These are phyloP conservation scores for Galbula dea DNA, from an alignment of 2,113 vertebrate species.

Conservation along the genomic window DNA sequence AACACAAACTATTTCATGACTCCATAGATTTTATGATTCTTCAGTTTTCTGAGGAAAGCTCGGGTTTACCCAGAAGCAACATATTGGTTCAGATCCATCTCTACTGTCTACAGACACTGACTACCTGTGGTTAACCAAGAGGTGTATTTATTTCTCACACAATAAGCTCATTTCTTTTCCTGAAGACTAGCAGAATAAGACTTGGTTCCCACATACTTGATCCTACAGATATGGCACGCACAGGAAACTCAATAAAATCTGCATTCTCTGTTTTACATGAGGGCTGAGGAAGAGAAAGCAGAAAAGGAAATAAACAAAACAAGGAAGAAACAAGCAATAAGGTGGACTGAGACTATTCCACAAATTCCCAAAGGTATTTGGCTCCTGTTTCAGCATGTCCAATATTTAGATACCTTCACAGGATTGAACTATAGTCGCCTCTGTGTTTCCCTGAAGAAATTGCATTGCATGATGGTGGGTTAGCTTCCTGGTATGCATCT, in stretches of 20 bases:
- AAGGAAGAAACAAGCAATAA: not conserved
- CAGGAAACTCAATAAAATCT: not conserved
- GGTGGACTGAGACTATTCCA: not conserved
- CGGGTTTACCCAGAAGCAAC: not conserved
- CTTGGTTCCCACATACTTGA: not conserved
- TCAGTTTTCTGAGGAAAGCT: not conserved
- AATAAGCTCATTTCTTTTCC: not conserved
- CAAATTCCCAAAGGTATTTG: not conserved
- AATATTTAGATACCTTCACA: not conserved
- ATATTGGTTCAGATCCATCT: not conserved
- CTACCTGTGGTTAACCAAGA: not conserved
- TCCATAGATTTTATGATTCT: not conserved
- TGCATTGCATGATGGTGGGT: rapidly evolving
- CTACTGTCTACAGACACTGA: not conserved
- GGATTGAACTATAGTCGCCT: not conserved
- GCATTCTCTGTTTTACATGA: not conserved
- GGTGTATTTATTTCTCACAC: not conserved
- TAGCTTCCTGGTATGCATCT: not conserved
- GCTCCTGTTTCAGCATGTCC: not conserved
- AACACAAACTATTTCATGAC: not conserved
- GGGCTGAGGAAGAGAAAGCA: not conserved
- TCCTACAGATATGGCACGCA: not conserved
- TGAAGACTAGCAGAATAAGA: not conserved
- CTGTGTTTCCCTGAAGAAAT: not conserved
- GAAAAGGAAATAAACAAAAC: not conserved